These are phyloP conservation scores for Campylomormyrus tamandua DNA, from an alignment of 2,113 vertebrate genomes.

Conservation along the genomic window DNA sequence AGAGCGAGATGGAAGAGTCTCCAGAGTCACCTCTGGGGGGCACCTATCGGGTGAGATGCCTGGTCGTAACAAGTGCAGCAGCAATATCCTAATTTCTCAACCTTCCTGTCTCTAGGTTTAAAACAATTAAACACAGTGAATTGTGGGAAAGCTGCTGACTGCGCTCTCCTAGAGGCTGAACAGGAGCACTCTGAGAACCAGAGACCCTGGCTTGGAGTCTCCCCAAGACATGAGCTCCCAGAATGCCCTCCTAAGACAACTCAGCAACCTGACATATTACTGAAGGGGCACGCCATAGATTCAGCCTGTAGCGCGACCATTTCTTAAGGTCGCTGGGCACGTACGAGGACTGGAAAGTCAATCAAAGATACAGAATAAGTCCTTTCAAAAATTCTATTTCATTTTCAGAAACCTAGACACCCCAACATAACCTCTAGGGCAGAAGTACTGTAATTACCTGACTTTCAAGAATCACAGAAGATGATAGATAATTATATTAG, in stretches of 20 bases:
- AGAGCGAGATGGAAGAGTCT: not conserved
- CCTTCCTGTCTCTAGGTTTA: not conserved
- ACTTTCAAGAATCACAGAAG: not conserved
- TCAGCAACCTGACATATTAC: not conserved
- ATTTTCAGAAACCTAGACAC: not conserved
- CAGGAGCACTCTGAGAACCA: not conserved
- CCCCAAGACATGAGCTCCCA: not conserved
- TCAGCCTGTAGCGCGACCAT: not conserved
- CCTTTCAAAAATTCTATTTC: not conserved
- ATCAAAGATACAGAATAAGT: constrained; percentile 2
- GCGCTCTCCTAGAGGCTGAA: not conserved
- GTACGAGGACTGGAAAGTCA: not conserved
- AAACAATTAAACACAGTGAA: not conserved
- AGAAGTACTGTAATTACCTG: not conserved
- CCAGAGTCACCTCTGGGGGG: not conserved
- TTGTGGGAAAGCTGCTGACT: not conserved
- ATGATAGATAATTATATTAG: not conserved
- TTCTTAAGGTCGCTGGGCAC: not conserved
- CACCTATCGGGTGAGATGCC: not conserved
- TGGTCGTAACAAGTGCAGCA: not conserved
- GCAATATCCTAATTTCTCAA: not conserved
- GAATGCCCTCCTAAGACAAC: not conserved
- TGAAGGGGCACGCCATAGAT: not conserved
- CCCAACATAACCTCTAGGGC: not conserved
- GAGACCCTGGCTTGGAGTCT: not conserved